Base-by-base conservation (phyloP, 1,140 invertebrate genomes). In the Drosophila saltans region DNA sequence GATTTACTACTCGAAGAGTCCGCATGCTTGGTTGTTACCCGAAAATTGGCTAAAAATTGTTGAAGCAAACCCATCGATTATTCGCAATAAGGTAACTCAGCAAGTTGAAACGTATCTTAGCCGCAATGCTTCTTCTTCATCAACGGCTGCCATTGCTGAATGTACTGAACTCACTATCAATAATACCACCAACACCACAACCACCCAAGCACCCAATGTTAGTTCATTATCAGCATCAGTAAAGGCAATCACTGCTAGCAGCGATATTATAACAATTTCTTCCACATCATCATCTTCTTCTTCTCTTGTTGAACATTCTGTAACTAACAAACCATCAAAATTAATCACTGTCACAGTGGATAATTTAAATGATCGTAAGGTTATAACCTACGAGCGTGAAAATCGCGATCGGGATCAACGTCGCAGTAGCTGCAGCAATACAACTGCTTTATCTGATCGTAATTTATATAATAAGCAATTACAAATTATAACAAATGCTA, bases 11-110 rank as follows among this genome's bases (percentile, higher is more conserved):
- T 82, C 92, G 10, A 91, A 85, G 57, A 91, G 86, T 77, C 90
- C 90, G 7, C 92, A 92, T 57, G 76, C 92, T 33, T 91, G 90
- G 88, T 72, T 75, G 11, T 62, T 92, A 55, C 92, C 92, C 56
- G 66, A 48, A 16, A 84, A 92, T 16, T 92, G 91, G 91, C 61
- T 80, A 11, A 91, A 91, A 70, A 92, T 92, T 28, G 60, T 78
- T 45, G 84, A 92, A 62, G 80, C 74, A 64, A 71, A 72, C 30
- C 91, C 90, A 61, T 81, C 84, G 62, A 91, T 92, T 67, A 57
- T 92, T 48, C 90, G 91, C 67, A 92, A 92, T 71, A 92, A 92
- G 92, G 92, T 92, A 92, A 92, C 63, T 73, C 59, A n/a, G 36
- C 40, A 69, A 56, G 16, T 48, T 41, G 72, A 76, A 30, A 40